Evolutionary conservation across 2,797 vertebrate species (phyloP).

Genomic region (Malurus leucopterus): DNA sequence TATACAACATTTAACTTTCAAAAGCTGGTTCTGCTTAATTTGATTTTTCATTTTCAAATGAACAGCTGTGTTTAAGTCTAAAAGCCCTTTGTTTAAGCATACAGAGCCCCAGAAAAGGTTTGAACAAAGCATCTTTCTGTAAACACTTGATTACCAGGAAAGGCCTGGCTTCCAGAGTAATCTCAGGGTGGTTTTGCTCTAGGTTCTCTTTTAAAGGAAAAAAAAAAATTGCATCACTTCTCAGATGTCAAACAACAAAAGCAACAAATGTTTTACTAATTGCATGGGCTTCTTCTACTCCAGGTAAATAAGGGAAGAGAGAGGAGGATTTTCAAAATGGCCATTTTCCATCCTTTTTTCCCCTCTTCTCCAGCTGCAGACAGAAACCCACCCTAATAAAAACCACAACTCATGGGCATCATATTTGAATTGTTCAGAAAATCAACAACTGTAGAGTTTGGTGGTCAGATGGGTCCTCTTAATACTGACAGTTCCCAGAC

Average conservation of each 20-base stretch:
- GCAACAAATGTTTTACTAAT: conserved; percentile 10
- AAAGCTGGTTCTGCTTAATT: conserved; percentile 76
- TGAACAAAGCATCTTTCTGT: conserved; percentile 73
- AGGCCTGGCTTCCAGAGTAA: conserved; percentile 61
- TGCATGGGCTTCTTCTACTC: not conserved
- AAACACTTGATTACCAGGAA: conserved; percentile 74
- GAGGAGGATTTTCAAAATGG: conserved; percentile 19
- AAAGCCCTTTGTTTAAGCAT: conserved; percentile 78
- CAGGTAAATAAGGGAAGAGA: conserved; percentile 11
- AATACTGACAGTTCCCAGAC: not conserved
- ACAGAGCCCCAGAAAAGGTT: conserved; percentile 68
- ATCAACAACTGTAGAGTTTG: not conserved
- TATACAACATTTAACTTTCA: conserved; percentile 73
- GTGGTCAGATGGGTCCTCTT: not conserved
- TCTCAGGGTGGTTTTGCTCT: not conserved
- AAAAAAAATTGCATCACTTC: conserved; percentile 7
- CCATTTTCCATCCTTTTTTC: not conserved
- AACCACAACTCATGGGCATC: not conserved
- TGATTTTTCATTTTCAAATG: conserved; percentile 77
- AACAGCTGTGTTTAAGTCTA: conserved; percentile 81
- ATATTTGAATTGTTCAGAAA: not conserved
- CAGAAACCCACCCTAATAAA: not conserved
- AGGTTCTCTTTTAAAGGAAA: conserved; percentile 21
- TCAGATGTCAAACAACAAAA: conserved; percentile 43
- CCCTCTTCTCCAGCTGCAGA: not conserved